These are phyloP conservation scores for Boloria euphrosyne DNA, from an alignment of 2,888 invertebrate genomes.

Conservation along the genomic window DNA sequence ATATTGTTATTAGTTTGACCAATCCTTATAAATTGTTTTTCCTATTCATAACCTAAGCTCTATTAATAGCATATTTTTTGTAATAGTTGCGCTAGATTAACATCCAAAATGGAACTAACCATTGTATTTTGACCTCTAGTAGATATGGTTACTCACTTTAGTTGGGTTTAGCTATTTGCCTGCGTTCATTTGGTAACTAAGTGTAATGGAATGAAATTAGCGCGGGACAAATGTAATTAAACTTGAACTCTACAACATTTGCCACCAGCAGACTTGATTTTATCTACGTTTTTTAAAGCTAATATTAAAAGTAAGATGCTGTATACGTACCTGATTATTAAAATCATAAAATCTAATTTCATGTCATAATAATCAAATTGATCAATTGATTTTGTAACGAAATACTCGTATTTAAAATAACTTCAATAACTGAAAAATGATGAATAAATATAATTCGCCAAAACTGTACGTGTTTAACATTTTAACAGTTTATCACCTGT, in stretches of 20 bases:
- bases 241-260: conserved; percentile 29
- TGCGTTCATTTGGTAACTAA: conserved; percentile 27
- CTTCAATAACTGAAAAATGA: no score
- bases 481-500: neutral
- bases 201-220: conserved; percentile 23
- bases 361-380: no score
- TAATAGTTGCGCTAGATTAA: conserved; percentile 21
- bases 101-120: conserved; percentile 16
- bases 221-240: conserved; percentile 25
- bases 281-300: neutral
- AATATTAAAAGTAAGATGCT: no score
- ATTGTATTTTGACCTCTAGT: conserved; percentile 27
- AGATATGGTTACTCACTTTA: conserved; percentile 31
- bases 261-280: neutral
- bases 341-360: no score
- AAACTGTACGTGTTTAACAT: neutral
- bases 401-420: no score
- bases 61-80: neutral
- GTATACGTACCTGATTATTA: no score
- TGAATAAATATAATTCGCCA: neutral
- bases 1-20: no score
- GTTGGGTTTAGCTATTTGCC: conserved; percentile 15
- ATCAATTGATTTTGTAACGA: no score
- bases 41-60: no score
- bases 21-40: no score